Evolutionary conservation across 2,113 vertebrate species (phyloP), one percentile per base, ranked within the genome.

Genomic region (Cryptomyrus ogoouensis): DNA sequence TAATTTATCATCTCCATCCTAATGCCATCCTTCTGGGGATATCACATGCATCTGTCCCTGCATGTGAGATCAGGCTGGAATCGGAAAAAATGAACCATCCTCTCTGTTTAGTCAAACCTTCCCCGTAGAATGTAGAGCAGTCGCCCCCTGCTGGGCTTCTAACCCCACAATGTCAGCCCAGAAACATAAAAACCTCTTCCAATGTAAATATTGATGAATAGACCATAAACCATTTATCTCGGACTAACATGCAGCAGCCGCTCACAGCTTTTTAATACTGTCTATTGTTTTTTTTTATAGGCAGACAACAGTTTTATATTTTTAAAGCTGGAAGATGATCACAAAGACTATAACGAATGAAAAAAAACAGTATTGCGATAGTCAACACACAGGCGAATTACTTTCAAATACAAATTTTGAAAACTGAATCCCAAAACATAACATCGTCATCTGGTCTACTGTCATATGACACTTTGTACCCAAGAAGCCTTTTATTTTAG

Each of bases 111-210:
- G 13, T 24, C 46, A 49, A 89, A 89, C 44, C 27, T 35, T 52
- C 8, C 13, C 15, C 6, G 35, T 27, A 44, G 47, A 70, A 89
- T 49, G 66, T 77, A 47, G 27, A 80, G 27, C n/a, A 19, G 66
- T 89, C 88, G 46, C 88, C 88, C 88, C 74, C 88, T 89, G 49
- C 88, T 89, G 88, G 88, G 8, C 47, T 44, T 21, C 7, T 83
- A 83, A 46, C 2, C 17, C 4, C 39, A 83, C 13, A 31, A 46
- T 39, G 42, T 24, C 39, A 46, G 19, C 39, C 21, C 83, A 12
- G 19, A 84, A 84, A 47, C 42, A 39, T 1, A 47, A n/a, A 47
- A 84, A 47, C 19, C 39, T 44, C 42, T 47, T 84, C 8, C 44
- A 84, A 47, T 46, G 83, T 84, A 46, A 84, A 84, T 35, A 83